Conservation (phyloP, 2,113 vertebrate genomes). For the Pycnonotus jocosus region DNA sequence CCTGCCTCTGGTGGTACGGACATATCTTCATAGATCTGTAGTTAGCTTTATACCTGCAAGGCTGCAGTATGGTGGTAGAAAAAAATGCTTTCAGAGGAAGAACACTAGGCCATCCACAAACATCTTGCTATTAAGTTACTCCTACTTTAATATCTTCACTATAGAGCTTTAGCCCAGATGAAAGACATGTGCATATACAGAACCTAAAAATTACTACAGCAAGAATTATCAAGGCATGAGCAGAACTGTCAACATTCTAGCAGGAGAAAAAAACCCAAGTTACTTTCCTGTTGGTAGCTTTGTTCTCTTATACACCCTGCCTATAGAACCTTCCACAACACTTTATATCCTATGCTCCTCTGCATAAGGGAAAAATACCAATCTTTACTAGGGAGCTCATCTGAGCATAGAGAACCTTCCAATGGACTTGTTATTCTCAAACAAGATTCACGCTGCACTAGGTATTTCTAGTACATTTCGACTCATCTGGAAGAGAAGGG, state of each 20-base stretch:
- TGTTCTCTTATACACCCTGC: neutral
- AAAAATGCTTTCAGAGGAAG: neutral
- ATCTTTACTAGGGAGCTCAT: neutral
- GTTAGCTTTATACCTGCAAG: neutral
- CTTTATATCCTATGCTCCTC: neutral
- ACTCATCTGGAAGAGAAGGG: neutral
- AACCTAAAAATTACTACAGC: neutral
- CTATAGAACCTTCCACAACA: neutral
- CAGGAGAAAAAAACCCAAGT: neutral
- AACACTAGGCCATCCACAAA: neutral
- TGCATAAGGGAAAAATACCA: neutral
- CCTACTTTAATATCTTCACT: neutral
- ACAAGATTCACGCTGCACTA: neutral
- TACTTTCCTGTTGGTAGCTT: rapidly evolving
- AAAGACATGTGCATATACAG: neutral
- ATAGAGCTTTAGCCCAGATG: neutral
- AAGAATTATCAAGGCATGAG: neutral
- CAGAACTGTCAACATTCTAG: neutral
- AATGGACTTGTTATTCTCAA: neutral
- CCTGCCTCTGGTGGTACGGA: neutral
- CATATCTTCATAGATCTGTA: neutral
- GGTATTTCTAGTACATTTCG: neutral
- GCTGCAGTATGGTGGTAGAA: neutral
- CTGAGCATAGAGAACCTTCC: neutral
- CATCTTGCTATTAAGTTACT: neutral